Base-by-base conservation (phyloP, 2,113 vertebrate species). In the Salvelinus alpinus region DNA sequence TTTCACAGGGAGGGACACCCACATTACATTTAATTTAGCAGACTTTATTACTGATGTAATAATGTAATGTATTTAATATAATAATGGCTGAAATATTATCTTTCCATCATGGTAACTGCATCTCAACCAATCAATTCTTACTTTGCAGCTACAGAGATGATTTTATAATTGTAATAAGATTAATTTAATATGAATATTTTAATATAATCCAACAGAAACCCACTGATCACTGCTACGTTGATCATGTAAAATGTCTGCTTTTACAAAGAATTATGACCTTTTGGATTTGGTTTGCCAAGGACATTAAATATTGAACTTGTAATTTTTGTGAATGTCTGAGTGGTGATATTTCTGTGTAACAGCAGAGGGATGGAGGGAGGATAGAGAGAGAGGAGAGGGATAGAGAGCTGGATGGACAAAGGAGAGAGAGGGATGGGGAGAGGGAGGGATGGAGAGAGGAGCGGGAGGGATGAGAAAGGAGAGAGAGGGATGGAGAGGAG, bases 291-390 rank as follows among this genome's bases (percentile, higher is more conserved):
- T 80, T 82, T 74, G 71, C 51, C 25, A 20, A 25, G 34, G 13
- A 44, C 60, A 86, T 87, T 82, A 87, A 89, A 88, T 80, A 82
- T 84, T 84, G 64, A 89, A 74, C 64, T 73, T 76, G 9, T 75
- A 77, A 74, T 78, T 84, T 79, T 29, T 83, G 54, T 51, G 75
- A 80, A 68, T 5, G 44, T 82, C 71, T 73, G 79, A 77, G 86
- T 86, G 72, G 75, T 87, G 73, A 78, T 84, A 48, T 88, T 82
- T 86, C 64, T 47, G 65, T 70, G 47, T 62, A 64, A 75, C 27
- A n/a, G 68, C 1, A n/a, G 24, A 2, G 62, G 68, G 85, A 80
- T 57, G 77, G 84, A 84, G 73, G 80, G n/a, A 62, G 54, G 18
- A 57, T 57, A 16, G 54, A 11, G 60, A 62, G 20, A 16, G 59